Evolutionary conservation across 2,888 invertebrate genomes (phyloP).

Genomic region (Drosophila atripex): DNA sequence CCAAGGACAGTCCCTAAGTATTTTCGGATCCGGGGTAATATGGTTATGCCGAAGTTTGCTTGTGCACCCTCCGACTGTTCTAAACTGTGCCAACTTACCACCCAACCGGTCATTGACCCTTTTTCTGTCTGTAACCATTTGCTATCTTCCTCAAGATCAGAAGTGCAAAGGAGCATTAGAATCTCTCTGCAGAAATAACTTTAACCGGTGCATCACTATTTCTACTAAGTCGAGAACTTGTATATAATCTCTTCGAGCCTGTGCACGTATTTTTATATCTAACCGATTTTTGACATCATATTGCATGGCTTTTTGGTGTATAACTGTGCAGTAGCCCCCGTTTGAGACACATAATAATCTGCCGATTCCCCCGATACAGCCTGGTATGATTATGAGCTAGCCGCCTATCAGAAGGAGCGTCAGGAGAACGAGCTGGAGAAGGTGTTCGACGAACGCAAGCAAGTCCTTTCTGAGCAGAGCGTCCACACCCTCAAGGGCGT

Average conservation of each 20-base stretch:
- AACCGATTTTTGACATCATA: conserved; percentile 11
- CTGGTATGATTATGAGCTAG: conserved; percentile 95
- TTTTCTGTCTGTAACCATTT: conserved; percentile 53
- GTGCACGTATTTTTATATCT: conserved; percentile 9
- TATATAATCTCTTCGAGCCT: conserved; percentile 25
- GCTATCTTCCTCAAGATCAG: conserved; percentile 18
- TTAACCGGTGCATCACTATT: conserved; percentile 29
- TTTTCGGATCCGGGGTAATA: conserved; percentile 76
- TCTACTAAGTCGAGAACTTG: conserved; percentile 27
- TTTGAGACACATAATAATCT: conserved; percentile 20
- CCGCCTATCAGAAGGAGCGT: conserved; percentile 92
- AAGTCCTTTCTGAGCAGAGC: conserved; percentile 88
- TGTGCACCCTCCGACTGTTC: conserved; percentile 55
- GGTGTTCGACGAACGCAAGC: conserved; percentile 93
- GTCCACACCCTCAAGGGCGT: conserved; percentile 86
- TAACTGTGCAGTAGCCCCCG: neutral
- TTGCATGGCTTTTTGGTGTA: conserved; percentile 21
- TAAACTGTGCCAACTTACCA: conserved; percentile 64
- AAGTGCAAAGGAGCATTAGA: conserved; percentile 48
- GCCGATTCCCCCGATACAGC: conserved; percentile 85
- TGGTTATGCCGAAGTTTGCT: conserved; percentile 68
- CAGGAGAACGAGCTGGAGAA: conserved; percentile 92
- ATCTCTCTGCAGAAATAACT: conserved; percentile 52
- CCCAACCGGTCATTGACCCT: conserved; percentile 38
- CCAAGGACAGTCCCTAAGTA: conserved; percentile 57